Conservation (phyloP, 2,888 invertebrate genomes). For the Cephus runcator region DNA sequence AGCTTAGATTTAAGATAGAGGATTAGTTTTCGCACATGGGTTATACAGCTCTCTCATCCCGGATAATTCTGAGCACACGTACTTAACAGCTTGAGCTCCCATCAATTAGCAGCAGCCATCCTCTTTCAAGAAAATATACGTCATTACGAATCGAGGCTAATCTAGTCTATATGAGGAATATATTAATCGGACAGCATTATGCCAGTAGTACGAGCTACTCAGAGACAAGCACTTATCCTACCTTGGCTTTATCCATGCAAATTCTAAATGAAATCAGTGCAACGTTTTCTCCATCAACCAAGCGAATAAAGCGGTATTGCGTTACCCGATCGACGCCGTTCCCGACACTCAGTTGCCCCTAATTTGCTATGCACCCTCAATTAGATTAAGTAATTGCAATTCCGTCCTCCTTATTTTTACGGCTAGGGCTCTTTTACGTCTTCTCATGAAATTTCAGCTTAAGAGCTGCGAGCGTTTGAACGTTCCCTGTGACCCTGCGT, state of each 20-base stretch:
- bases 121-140: not conserved
- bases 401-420: conserved; percentile 22
- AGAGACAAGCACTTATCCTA: conserved; percentile 42
- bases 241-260: conserved; percentile 45
- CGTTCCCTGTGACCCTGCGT: not conserved
- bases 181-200: conserved; percentile 47
- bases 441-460: conserved; percentile 7
- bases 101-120: not conserved
- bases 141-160: not conserved
- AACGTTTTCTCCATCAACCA: conserved; percentile 28
- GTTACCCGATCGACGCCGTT: conserved; percentile 19
- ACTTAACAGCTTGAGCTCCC: not conserved
- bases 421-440: conserved; percentile 31
- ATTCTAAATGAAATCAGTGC: conserved; percentile 44
- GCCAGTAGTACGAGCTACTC: conserved; percentile 36
- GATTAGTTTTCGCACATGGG: not conserved
- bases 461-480: not conserved
- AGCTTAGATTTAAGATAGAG: not conserved
- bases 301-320: conserved; percentile 32
- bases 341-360: conserved; percentile 17
- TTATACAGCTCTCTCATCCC: not conserved
- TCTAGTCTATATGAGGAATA: conserved; percentile 39
- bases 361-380: conserved; percentile 38
- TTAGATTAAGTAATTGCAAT: conserved; percentile 51
- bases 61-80: not conserved